phyloP scores from a whole-genome alignment of 2,888 invertebrate genomes.

The Thera britannica region DNA sequence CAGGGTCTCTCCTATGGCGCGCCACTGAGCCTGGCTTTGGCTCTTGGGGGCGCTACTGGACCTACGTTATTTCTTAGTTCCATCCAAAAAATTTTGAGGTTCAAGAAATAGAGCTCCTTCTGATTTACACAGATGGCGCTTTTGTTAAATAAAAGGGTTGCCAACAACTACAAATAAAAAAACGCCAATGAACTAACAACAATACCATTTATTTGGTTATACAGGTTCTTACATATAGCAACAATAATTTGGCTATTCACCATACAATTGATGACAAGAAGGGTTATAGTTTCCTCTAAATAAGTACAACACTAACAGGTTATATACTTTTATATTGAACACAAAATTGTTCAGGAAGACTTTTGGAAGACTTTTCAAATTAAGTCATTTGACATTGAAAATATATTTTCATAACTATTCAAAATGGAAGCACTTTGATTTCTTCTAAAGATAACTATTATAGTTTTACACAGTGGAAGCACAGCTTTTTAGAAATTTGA shows the following conservation, averaged over 20 bases:
- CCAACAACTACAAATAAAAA: not conserved
- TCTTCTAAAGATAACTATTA: conserved; percentile 22
- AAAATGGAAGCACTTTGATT: conserved; percentile 53
- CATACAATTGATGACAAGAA: conserved; percentile 60
- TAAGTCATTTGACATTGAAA: conserved; percentile 72
- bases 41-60: no score
- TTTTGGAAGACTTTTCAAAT: conserved; percentile 57
- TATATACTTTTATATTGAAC: conserved; percentile 37
- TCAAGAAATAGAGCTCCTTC: no score
- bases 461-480: conserved; percentile 19
- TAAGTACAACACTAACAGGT: conserved; percentile 50
- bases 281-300: conserved; percentile 56
- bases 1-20: no score
- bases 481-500: not conserved
- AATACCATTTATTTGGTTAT: conserved; percentile 83
- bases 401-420: conserved; percentile 59
- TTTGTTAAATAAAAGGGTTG: no score
- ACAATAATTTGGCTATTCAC: conserved; percentile 71
- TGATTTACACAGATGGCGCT: no score
- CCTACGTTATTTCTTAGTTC: no score
- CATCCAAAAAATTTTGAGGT: no score
- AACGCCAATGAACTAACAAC: conserved; percentile 73
- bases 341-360: conserved; percentile 54
- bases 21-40: no score
- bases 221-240: conserved; percentile 81